Percentiles rank a stretch among this genome's conserved stretches.
Evolutionary conservation across 2,888 invertebrate genomes (phyloP).

Genomic region (Polydrusus cervinus): DNA sequence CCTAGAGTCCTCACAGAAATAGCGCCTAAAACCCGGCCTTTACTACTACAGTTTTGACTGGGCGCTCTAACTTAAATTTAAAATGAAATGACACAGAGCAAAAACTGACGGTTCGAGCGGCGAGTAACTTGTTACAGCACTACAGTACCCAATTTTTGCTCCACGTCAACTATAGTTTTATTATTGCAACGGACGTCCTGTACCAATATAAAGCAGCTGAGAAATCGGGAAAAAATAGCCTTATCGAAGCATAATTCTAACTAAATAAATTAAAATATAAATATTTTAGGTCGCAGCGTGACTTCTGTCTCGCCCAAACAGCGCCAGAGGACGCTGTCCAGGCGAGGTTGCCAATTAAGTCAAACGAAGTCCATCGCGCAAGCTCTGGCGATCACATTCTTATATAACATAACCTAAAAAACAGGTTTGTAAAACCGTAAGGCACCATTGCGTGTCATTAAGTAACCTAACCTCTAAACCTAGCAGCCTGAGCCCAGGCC

Average conservation of each 20-base stretch:
- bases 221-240: slow-evolving; percentile 14
- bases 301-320: slow-evolving; percentile 44
- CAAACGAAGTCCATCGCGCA: slow-evolving; percentile 53
- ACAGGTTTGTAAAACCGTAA: slow-evolving; percentile 5
- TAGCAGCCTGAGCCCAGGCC: slow-evolving; percentile 5
- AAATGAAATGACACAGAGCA: background rate
- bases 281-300: slow-evolving; percentile 52
- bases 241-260: slow-evolving; percentile 26
- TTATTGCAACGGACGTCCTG: slow-evolving; percentile 42
- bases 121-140: too few species aligned
- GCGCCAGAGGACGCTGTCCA: slow-evolving; percentile 25
- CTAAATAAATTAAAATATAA: slow-evolving; percentile 38
- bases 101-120: background rate
- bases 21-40: slow-evolving; percentile 16
- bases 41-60: slow-evolving; percentile 34
- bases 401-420: slow-evolving; percentile 29
- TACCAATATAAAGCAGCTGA: slow-evolving; percentile 36
- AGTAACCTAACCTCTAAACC: slow-evolving; percentile 14
- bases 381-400: slow-evolving; percentile 45
- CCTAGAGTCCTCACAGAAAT: slow-evolving; percentile 66
- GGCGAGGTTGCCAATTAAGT: slow-evolving; percentile 34
- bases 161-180: slow-evolving; percentile 10
- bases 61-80: slow-evolving; percentile 11
- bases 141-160: background rate
- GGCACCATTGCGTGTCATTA: slow-evolving; percentile 14